Base-by-base conservation (phyloP, 2,888 invertebrate species). In the Melieria crassipennis region DNA sequence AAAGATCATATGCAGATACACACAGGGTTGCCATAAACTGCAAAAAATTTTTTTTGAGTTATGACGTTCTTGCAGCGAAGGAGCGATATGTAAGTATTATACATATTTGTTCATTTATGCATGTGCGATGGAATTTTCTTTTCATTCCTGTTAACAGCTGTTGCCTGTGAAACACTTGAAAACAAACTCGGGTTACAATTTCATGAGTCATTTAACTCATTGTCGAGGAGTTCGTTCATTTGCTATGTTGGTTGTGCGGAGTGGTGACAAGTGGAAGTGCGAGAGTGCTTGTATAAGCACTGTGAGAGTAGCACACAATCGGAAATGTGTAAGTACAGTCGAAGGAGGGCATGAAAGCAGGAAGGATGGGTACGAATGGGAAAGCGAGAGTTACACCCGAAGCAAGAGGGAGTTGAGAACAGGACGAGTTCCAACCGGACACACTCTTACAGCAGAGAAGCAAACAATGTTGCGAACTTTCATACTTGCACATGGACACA, bases 161-260 rank as follows among this genome's bases (percentile, higher is more conserved):
- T 7, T 58, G 42, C 13, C 42, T 30, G 58, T 5, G 30, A 10
- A 60, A 42, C 60, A 63, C 52, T 68, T 69, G 57, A 68, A 74
- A 67, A 71, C 70, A 75, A 76, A 76, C 69, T 76, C 72, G 75
- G 73, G 73, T 75, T 70, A 52, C 75, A 75, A 77, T 76, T 77
- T 76, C 75, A 75, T 77, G 76, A 75, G 68, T 77, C 77, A 77
- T 77, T 77, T 75, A 76, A 75, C 75, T 77, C 75, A 76, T 76
- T 76, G 73, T 71, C 65, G 71, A 73, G 67, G 4, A 30, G 58
- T 58, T 9, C 58, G 30, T 58, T 60, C 46, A 5, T 42, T 45
- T 7, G n/a, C 11, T 45, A 30, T 30, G 30, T 30, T 60, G 6
- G 11, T 4, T 9, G 6, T 9, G 43, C 60, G 5, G 56, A 7